A percentile compares a stretch with the other conserved stretches of the same genome.
These are phyloP conservation scores for Eudemis profundana DNA, from an alignment of 2,888 invertebrate species.

Conservation along the genomic window DNA sequence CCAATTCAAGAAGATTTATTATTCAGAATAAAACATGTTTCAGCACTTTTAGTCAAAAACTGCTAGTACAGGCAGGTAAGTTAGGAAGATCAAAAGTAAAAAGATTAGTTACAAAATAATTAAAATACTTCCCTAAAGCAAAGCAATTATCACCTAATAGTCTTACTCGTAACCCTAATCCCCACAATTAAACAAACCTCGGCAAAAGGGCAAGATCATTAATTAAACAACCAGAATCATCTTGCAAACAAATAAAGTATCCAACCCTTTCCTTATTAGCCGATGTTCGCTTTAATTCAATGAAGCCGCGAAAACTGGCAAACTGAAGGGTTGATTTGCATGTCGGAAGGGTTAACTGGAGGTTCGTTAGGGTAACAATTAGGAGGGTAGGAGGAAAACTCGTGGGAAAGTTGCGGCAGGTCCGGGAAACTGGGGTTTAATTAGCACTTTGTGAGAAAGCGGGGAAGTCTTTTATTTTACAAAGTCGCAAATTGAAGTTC, in stretches of 20 bases:
- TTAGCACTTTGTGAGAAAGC: conserved; percentile 14
- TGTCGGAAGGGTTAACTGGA: conserved; percentile 82
- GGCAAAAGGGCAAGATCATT: conserved; percentile 77
- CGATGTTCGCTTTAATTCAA: conserved; percentile 77
- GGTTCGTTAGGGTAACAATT: conserved; percentile 83
- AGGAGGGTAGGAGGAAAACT: conserved; percentile 69
- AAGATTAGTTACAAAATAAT: background rate
- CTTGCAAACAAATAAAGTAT: conserved; percentile 81
- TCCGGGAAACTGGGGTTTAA: conserved; percentile 60
- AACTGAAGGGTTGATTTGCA: conserved; percentile 84
- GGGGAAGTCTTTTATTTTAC: conserved; percentile 1
- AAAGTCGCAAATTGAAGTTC: background rate
- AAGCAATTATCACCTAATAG: conserved; percentile 48
- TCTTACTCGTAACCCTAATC: conserved; percentile 64
- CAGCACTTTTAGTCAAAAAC: no score
- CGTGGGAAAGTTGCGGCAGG: conserved; percentile 81
- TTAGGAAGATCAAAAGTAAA: no score
- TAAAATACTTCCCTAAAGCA: conserved; percentile 34
- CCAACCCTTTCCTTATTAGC: conserved; percentile 72
- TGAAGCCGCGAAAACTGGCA: conserved; percentile 80
- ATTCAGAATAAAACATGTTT: background rate
- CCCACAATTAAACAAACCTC: conserved; percentile 69
- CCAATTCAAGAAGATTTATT: background rate
- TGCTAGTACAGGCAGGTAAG: no score
- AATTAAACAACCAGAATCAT: conserved; percentile 77